Base-by-base conservation (phyloP, 2,888 invertebrate species). In the Trachelus stipa region DNA sequence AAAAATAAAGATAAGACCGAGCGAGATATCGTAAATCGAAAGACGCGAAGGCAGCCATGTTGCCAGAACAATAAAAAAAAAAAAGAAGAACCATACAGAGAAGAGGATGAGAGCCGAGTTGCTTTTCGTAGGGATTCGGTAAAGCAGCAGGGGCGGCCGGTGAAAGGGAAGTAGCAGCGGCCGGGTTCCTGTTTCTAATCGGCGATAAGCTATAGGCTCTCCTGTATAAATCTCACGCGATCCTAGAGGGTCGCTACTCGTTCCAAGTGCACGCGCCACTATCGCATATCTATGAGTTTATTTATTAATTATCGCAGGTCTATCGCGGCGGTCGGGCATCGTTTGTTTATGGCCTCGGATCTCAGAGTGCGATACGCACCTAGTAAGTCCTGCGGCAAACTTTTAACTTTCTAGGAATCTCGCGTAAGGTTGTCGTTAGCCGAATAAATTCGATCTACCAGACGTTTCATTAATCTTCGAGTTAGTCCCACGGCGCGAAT, bases 401-500 rank as follows among this genome's bases (percentile, higher is more conserved):
- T 40, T 40, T 15, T 40, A 40, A 40, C 15, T 40, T 40, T 40
- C 40, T 40, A 15, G 15, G 40, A 15, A 40, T 15, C 40, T 15
- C 40, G 40, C 40, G 15, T 40, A 40, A 15, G 40, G 40, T 15
- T 40, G 40, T 15, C 40, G 40, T 6, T 40, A 15, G 40, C 15
- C 40, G 40, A 40, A 69, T 69, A 69, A 69, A 69, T 69, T 81
- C 82, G 83, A 88, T 89, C 87, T 88, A 86, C 83, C 81, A 79
- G 81, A 82, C 87, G 85, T 86, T 88, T 87, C 89, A 90, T 90
- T 89, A 90, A 90, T 90, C 90, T 89, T 40, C 15, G 15, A 40
- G 40, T 40, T 40, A 40, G 40, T 40, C 40, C 82, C 86, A 76
- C 81, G 79, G 77, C 87, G 78, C 87, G 85, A 89, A 90, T 90